Base-by-base conservation (phyloP, 2,797 vertebrate genomes). In the Serranus cabrilla region DNA sequence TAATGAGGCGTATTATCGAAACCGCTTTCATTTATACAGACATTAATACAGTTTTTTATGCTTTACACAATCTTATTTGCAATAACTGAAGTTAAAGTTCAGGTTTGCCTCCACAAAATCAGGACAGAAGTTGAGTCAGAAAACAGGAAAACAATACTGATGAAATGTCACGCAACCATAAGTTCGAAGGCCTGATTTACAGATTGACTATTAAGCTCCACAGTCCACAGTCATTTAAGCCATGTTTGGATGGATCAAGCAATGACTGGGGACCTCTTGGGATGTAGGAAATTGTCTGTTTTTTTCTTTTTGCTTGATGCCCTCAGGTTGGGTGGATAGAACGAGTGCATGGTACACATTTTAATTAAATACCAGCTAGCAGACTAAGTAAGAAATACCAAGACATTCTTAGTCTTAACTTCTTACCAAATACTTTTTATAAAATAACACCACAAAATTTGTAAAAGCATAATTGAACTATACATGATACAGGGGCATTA, bases 1-100 rank as follows among this genome's bases (percentile, higher is more conserved):
- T 72, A 78, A 78, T 75, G 60, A 54, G 43, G 37, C 52, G 34
- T 52, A 85, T 88, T 31, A 67, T 50, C 71, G 10, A 59, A 80
- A 75, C 17, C 16, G 8, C 21, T 63, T 50, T 76, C 37, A 52
- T 70, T 79, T 42, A 59, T 27, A 50, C 23, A 0, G 2, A 46
- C 37, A 52, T 70, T 77, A 37, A 59, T 31, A 50, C 23, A 0
- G 2, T 50, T 78, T 62, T 56, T 68, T 65, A 61, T 31, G 11
- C 31, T 61, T 71, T 21, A 8, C 47, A 37, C 11, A 37, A 5
- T 57, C 18, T 62, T 4, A 65, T 54, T 55, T 74, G 14, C 16
- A 56, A 14, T 60, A 46, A n/a, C 43, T 2, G 39, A 11, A 64
- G 55, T 27, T 50, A 45, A 46, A 46, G 52, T 67, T 34, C 21